A percentile compares a stretch with the other conserved stretches of the same genome.
These are phyloP conservation scores for Morone saxatilis DNA, from an alignment of 2,113 vertebrate genomes.

Conservation along the genomic window DNA sequence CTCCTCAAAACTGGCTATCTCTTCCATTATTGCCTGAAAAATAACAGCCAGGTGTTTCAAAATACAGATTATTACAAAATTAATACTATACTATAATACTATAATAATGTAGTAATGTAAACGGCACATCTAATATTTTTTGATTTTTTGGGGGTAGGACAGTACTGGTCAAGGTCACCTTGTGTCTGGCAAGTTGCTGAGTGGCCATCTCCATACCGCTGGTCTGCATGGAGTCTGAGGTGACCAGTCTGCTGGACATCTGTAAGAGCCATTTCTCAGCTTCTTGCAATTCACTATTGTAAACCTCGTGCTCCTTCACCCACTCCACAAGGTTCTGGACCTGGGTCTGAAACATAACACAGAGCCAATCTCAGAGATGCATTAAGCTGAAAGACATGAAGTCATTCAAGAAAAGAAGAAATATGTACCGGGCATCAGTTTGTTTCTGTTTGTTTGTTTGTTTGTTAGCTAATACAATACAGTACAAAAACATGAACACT, in stretches of 20 bases:
- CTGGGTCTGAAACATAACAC: slow-evolving; percentile 79
- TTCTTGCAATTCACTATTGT: slow-evolving; percentile 93
- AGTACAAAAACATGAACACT: neutral
- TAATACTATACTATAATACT: too few species aligned
- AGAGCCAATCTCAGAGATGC: neutral
- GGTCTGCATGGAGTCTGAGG: slow-evolving; percentile 90
- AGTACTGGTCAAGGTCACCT: slow-evolving; percentile 82
- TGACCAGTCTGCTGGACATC: slow-evolving; percentile 93
- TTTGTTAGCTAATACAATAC: neutral
- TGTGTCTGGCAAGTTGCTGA: slow-evolving; percentile 95
- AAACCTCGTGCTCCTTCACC: slow-evolving; percentile 94
- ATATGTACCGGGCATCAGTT: neutral
- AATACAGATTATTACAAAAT: neutral
- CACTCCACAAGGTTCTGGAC: slow-evolving; percentile 88
- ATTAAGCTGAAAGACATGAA: neutral
- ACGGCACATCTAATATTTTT: neutral
- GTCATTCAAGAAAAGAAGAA: neutral
- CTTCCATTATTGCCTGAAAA: slow-evolving; percentile 97
- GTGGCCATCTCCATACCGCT: slow-evolving; percentile 91
- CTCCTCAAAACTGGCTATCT: slow-evolving; percentile 95
- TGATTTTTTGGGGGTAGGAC: neutral
- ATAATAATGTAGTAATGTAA: neutral
- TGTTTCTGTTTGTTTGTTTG: neutral
- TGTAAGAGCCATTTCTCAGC: slow-evolving; percentile 96
- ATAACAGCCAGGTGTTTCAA: neutral